Evolutionary conservation across 2,113 vertebrate genomes (phyloP).

Genomic region (Sprattus sprattus): DNA sequence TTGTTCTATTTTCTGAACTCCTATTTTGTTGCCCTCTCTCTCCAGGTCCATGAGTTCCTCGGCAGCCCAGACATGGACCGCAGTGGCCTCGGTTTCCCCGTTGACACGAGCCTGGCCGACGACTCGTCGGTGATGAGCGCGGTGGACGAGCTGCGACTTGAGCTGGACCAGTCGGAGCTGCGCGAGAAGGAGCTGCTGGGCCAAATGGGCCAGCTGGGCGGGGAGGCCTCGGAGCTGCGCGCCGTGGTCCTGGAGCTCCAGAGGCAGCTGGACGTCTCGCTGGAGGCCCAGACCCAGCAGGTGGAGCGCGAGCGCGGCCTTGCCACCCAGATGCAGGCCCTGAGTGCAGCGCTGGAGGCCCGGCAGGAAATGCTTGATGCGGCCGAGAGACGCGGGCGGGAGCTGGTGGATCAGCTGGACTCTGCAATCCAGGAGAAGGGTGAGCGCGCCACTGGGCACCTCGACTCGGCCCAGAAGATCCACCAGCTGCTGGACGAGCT

Average conservation of each 20-base stretch:
- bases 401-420: constrained; percentile 67
- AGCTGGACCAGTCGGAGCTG: constrained; percentile 88
- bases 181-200: constrained; percentile 77
- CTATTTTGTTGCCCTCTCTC: neutral
- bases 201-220: constrained; percentile 77
- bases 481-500: constrained; percentile 74
- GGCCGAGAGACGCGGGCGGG: constrained; percentile 60
- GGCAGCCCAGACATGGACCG: constrained; percentile 78
- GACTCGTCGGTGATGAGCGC: constrained; percentile 54
- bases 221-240: constrained; percentile 80
- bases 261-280: constrained; percentile 77
- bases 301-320: constrained; percentile 66
- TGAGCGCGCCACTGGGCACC: constrained; percentile 64
- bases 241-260: constrained; percentile 74
- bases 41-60: constrained; percentile 80
- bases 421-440: constrained; percentile 69
- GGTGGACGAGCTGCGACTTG: constrained; percentile 86
- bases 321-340: constrained; percentile 50
- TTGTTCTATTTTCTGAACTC: neutral
- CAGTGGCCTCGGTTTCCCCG: constrained; percentile 65
- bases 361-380: constrained; percentile 63
- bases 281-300: constrained; percentile 68
- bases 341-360: constrained; percentile 48
- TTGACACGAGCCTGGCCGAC: constrained; percentile 68
- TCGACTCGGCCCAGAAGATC: constrained; percentile 74